Evolutionary conservation across 2,888 invertebrate species (phyloP).

Genomic region (Drosophila melanocephala): DNA sequence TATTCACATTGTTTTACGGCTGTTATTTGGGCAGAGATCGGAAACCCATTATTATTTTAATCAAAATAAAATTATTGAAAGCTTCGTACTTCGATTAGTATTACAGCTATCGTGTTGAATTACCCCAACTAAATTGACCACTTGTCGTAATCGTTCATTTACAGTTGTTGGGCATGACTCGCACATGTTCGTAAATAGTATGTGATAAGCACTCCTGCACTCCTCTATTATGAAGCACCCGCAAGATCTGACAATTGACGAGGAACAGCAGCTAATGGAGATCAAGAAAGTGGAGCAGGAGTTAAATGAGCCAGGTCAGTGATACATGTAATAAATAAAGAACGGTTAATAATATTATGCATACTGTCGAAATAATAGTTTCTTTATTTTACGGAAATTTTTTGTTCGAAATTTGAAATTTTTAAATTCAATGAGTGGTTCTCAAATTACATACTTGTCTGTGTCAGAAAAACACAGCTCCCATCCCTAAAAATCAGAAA

Average conservation of each 20-base stretch:
- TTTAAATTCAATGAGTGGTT: neutral
- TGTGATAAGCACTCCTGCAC: slow-evolving; percentile 31
- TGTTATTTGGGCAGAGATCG: slow-evolving; percentile 25
- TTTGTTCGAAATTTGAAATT: neutral
- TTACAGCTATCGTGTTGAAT: slow-evolving; percentile 36
- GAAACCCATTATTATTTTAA: slow-evolving; percentile 48
- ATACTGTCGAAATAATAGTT: neutral
- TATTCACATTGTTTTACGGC: slow-evolving; percentile 26
- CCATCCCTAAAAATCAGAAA: no score
- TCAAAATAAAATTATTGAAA: slow-evolving; percentile 15
- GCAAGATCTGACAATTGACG: slow-evolving; percentile 63
- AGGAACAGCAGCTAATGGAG: slow-evolving; percentile 67
- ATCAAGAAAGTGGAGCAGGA: slow-evolving; percentile 71
- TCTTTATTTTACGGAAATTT: neutral
- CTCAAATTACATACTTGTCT: neutral
- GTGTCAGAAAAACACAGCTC: neutral
- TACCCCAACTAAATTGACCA: slow-evolving; percentile 46
- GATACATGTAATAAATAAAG: neutral
- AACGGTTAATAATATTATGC: no score
- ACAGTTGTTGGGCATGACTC: slow-evolving; percentile 54
- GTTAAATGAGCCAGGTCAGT: slow-evolving; percentile 73
- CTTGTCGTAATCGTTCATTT: slow-evolving; percentile 47
- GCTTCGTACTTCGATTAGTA: slow-evolving; percentile 5
- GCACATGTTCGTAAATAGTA: slow-evolving; percentile 36
- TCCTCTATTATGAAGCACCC: slow-evolving; percentile 78